A percentile compares a stretch with the other conserved stretches of the same genome.
These are phyloP conservation scores for Drosophila mimetica DNA, from an alignment of 2,888 invertebrate genomes.

Conservation along the genomic window DNA sequence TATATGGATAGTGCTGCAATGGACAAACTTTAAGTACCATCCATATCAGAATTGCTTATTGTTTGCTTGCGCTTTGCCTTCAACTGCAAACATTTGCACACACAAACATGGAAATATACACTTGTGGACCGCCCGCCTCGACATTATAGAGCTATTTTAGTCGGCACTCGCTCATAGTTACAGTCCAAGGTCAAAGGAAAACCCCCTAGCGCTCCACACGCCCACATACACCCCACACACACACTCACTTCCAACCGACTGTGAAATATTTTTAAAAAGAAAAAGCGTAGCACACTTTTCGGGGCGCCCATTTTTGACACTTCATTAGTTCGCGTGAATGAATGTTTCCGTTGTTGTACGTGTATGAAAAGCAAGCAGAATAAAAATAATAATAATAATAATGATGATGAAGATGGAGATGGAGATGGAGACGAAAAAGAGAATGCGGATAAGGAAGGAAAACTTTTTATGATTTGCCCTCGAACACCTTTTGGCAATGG, in stretches of 20 bases:
- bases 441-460: constrained; percentile 25
- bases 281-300: constrained; percentile 60
- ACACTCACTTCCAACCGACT: constrained; percentile 9
- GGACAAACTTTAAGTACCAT: constrained; percentile 34
- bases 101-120: constrained; percentile 7
- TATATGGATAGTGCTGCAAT: not conserved
- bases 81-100: constrained; percentile 62
- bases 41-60: constrained; percentile 41
- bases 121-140: constrained; percentile 30
- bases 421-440: not conserved
- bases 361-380: constrained; percentile 47
- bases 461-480: constrained; percentile 42
- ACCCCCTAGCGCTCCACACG: not conserved
- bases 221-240: not conserved
- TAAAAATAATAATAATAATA: constrained; percentile 14
- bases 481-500: constrained; percentile 46
- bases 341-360: constrained; percentile 64
- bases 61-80: constrained; percentile 53
- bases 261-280: constrained; percentile 26
- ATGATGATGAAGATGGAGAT: not conserved
- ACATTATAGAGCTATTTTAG: constrained; percentile 72
- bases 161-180: constrained; percentile 47
- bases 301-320: constrained; percentile 69
- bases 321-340: constrained; percentile 73
- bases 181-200: constrained; percentile 42